A percentile compares a stretch with the other conserved stretches of the same genome.
Conservation (phyloP, 1,140 invertebrate species). For the Musca domestica region DNA sequence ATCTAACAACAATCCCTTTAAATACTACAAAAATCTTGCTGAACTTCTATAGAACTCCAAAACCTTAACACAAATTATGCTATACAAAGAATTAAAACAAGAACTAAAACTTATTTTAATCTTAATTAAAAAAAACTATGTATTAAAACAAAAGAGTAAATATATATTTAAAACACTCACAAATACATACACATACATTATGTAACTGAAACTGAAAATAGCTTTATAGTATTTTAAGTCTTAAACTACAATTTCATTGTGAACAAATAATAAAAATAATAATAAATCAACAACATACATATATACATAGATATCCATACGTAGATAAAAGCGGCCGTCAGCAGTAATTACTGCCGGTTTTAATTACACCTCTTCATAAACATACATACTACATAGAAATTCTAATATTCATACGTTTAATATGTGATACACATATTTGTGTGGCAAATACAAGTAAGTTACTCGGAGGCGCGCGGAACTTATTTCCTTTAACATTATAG, state of each 20-base stretch:
- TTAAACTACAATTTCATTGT: constrained; percentile 11
- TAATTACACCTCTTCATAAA: too few species aligned
- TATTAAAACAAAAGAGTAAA: background rate
- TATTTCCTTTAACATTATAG: too few species aligned
- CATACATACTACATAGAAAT: too few species aligned
- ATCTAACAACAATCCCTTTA: background rate
- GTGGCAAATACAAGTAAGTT: too few species aligned
- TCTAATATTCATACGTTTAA: too few species aligned
- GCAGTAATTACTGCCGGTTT: too few species aligned
- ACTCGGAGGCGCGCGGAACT: too few species aligned
- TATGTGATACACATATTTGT: too few species aligned
- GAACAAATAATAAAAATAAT: background rate
- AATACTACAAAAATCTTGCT: constrained; percentile 6
- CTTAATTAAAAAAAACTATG: background rate
- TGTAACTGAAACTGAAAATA: constrained; percentile 36
- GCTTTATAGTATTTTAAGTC: constrained; percentile 52
- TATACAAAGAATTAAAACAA: background rate
- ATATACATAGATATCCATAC: background rate
- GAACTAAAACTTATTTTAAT: too few species aligned
- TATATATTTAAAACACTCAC: constrained; percentile 4
- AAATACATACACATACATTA: constrained; percentile 8
- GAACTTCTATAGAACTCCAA: constrained; percentile 1
- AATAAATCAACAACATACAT: background rate
- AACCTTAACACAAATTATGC: background rate
- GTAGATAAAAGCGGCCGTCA: background rate